Evolutionary conservation across 2,113 vertebrate genomes (phyloP), one percentile per base, ranked within the genome.

Genomic region (Arvicanthis niloticus): DNA sequence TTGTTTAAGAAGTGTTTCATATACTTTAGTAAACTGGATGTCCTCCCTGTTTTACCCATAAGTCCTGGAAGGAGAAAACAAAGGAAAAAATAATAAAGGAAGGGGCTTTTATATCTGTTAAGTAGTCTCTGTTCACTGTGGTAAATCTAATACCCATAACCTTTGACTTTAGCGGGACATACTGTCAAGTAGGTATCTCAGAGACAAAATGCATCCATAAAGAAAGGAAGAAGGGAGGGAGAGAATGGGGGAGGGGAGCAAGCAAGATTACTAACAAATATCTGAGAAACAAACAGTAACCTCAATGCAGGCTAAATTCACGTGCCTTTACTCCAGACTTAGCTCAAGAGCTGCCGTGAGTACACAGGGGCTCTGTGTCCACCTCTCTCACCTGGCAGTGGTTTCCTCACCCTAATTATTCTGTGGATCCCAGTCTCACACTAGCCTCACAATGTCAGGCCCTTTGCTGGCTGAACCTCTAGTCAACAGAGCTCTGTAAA

Each of bases 321-420:
- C 58, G 56, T 77, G 24, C 11, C 19, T 93, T 92, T 67, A 40
- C 67, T 92, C 58, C n/a, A 95, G 91, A 67, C 62, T 68, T 22
- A 31, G 62, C 40, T 70, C n/a, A 53, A 65, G 81, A 88, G 40
- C 53, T 22, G 7, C 1, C 4, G 0, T 31, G 22, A 12, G 65
- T 29, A 34, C 53, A 75, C 29, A 45, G 92, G 65, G 22, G 56
- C 51, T 21, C 5, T 58, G n/a, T 9, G 4, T 68, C 92, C 56
- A 11, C 67, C 72, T 60, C 11, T 56, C 68, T 87, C 67, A 87
- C 85, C 51, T 60, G 70, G 45, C 68, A 7, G 1, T 34, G 51
- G 78, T 51, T 89, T 62, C 73, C 70, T 92, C 81, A 58, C 48
- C 37, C 72, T 42, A 31, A 58, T 77, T n/a, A 81, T 72, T 76